phyloP scores from a whole-genome alignment of 2,888 invertebrate genomes.

The Cheilosia vulpina region DNA sequence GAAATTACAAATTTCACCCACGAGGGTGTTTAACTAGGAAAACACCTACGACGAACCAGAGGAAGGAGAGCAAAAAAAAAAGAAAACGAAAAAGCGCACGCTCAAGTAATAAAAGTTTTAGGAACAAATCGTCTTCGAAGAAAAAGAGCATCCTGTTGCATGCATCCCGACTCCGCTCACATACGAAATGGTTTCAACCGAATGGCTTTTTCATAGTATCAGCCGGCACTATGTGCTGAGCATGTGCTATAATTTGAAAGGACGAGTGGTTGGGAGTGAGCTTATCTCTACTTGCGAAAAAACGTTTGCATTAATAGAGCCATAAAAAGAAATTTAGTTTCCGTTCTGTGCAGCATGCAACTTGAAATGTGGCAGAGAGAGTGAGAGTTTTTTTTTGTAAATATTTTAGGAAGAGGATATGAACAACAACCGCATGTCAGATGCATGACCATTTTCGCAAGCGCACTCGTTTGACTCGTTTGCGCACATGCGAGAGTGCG shows the following conservation, averaged over 20 bases:
- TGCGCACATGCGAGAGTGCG: too few species aligned
- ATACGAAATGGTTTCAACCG: neutral
- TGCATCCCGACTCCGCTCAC: conserved; percentile 15
- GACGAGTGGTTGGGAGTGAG: conserved; percentile 7
- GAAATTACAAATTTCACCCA: conserved; percentile 47
- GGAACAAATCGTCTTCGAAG: conserved; percentile 51
- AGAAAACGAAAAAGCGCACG: conserved; percentile 22
- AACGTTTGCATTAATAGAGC: conserved; percentile 57
- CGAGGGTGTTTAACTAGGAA: conserved; percentile 64
- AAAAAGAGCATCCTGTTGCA: conserved; percentile 68
- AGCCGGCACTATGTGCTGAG: conserved; percentile 6
- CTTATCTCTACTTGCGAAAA: conserved; percentile 40
- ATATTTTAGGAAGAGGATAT: neutral
- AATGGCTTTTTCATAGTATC: conserved; percentile 14
- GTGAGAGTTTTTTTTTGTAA: too few species aligned
- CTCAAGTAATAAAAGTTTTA: conserved; percentile 64
- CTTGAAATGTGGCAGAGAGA: conserved; percentile 2
- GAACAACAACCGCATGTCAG: too few species aligned
- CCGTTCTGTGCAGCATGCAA: conserved; percentile 17
- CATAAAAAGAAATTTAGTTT: conserved; percentile 55
- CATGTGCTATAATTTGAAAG: conserved; percentile 59
- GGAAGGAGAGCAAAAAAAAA: neutral
- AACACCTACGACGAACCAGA: conserved; percentile 50
- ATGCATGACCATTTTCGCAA: too few species aligned
- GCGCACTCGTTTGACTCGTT: too few species aligned